phyloP scores from a whole-genome alignment of 2,113 vertebrate species.

The Oncorhynchus clarkii region DNA sequence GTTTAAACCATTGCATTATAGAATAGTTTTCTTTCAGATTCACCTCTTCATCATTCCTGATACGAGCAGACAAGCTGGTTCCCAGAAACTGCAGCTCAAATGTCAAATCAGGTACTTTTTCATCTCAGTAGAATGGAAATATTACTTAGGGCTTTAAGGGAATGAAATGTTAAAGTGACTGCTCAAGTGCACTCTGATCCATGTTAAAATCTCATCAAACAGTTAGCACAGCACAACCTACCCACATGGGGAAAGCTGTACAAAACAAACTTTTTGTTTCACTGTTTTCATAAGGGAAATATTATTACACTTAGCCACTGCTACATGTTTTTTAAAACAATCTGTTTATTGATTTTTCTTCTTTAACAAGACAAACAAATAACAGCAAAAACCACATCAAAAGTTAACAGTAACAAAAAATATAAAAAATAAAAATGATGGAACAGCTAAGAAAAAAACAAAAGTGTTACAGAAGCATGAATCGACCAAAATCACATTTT shows the following conservation, averaged over 20 bases:
- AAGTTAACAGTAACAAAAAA: no score
- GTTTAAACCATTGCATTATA: neutral
- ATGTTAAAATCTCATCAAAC: neutral
- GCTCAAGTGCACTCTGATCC: neutral
- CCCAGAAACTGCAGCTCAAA: neutral
- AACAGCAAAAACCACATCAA: no score
- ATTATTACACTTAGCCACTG: no score
- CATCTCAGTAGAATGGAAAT: neutral
- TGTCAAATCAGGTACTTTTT: neutral
- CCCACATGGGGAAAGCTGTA: neutral
- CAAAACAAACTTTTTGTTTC: no score
- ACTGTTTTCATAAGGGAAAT: no score
- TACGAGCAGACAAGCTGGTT: neutral
- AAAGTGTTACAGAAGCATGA: no score
- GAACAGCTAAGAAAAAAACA: no score
- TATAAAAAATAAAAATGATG: no score
- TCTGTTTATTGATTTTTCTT: no score
- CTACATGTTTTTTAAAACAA: no score
- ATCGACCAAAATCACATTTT: no score
- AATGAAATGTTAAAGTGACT: slow-evolving; percentile 8
- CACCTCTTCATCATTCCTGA: neutral
- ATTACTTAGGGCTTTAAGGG: neutral
- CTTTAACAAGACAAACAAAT: no score
- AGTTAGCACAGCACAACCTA: neutral
- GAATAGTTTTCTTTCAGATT: neutral